A percentile compares a stretch with the other conserved stretches of the same genome.
Conservation (phyloP, 2,797 vertebrate species). For the Halcyon chelicuti region DNA sequence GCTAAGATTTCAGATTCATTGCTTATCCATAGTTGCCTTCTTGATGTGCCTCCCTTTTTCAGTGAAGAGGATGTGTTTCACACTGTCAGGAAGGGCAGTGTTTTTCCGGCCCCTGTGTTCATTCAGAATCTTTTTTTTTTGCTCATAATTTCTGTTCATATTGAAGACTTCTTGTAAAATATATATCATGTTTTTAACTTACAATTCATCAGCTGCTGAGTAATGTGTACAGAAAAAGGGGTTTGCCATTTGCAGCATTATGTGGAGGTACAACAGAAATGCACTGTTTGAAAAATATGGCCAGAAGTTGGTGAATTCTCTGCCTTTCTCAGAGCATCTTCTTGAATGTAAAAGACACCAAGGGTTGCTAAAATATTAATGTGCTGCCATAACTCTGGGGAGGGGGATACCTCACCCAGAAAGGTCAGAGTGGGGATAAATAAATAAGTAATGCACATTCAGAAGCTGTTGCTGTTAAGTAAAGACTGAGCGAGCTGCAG, state of each 20-base stretch:
- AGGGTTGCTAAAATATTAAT: conserved; percentile 58
- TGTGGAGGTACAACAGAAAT: not conserved
- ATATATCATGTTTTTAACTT: not conserved
- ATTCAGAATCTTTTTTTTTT: not conserved
- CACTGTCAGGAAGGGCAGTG: conserved; percentile 51
- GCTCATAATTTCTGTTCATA: not conserved
- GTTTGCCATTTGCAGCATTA: not conserved
- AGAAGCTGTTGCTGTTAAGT: not conserved
- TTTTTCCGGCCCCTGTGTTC: conserved; percentile 11
- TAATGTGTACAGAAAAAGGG: not conserved
- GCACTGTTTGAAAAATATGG: fast-evolving
- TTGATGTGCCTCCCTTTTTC: conserved; percentile 15
- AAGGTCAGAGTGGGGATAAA: conserved; percentile 17
- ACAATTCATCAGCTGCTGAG: not conserved
- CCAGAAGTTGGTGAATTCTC: not conserved
- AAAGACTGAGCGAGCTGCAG: not conserved
- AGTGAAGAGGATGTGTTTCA: conserved; percentile 43
- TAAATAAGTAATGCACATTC: conserved; percentile 8
- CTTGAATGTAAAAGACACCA: not conserved
- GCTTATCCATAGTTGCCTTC: conserved; percentile 4
- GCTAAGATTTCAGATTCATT: conserved; percentile 14
- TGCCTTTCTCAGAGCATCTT: not conserved
- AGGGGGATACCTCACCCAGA: not conserved
- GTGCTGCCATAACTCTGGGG: not conserved
- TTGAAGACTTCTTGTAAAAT: not conserved